Base-by-base conservation (phyloP, 2,888 invertebrate species). In the Amaurobius ferox region DNA sequence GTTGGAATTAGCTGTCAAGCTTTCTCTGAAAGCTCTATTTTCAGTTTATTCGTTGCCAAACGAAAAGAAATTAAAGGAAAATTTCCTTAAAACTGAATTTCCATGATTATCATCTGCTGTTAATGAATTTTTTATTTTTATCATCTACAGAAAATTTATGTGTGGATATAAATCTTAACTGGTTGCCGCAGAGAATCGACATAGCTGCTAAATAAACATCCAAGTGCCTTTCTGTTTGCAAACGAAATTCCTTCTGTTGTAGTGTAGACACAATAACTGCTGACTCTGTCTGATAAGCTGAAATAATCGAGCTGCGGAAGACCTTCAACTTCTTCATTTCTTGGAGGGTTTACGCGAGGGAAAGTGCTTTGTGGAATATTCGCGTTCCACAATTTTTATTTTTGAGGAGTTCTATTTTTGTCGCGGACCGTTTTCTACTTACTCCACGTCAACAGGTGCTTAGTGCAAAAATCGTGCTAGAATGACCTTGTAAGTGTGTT, bases 381-480 rank as follows among this genome's bases (percentile, higher is more conserved):
- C 35, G 48, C 72, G 73, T 76, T 76, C 81, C 70, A 76, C 74
- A 61, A 61, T 76, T n/a, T n/a, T 44, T 80, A 73, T 55, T n/a
- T 35, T 29, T 35, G 29, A 39, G 26, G 13, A n/a, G n/a, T n/a
- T 23, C n/a, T 44, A 28, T 28, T 28, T 48, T 26, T 29, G 39
- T 48, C 28, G 72, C 16, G 40, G 68, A 39, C 71, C 61, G 67
- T 62, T 62, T 72, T 79, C 67, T n/a, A 44, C 66, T 67, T 9
- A n/a, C n/a, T n/a, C 19, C 9, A 30, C n/a, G 16, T 67, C 68
- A 28, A 68, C 78, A 70, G 73, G 66, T 67, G 79, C n/a, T 29
- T 28, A 28, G 26, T 16, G 23, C 48, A 26, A 48, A 44, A 61
- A 61, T 55, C 19, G 72, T 55, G 61, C 61, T 6, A 29, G 0